A percentile compares a stretch with the other conserved stretches of the same genome.
phyloP scores from a whole-genome alignment of 2,113 vertebrate genomes.

The Petrocephalus zakoni region DNA sequence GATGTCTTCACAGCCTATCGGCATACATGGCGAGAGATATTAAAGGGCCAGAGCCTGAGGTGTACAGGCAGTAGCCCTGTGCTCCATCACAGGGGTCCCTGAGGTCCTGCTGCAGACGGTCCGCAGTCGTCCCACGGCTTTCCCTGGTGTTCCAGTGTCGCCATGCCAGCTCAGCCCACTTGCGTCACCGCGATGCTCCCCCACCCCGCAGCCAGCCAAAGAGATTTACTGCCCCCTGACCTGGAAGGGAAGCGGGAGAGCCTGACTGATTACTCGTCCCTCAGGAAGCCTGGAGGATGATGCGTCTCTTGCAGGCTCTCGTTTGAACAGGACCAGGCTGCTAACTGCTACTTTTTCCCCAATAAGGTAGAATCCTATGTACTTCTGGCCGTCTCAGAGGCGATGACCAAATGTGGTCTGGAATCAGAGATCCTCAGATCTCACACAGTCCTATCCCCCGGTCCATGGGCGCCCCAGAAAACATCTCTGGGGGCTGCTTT shows the following conservation, averaged over 20 bases:
- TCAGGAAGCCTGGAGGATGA: background rate
- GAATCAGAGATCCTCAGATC: background rate
- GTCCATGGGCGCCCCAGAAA: background rate
- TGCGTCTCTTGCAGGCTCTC: background rate
- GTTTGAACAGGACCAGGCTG: background rate
- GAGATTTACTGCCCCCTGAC: background rate
- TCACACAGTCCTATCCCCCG: background rate
- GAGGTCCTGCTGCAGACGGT: slow-evolving; percentile 47
- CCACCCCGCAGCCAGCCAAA: background rate
- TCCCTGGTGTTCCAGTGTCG: background rate
- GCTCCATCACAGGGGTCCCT: slow-evolving; percentile 28
- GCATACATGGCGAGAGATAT: background rate
- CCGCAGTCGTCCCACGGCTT: slow-evolving; percentile 37
- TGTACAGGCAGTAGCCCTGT: background rate
- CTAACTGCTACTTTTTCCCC: background rate
- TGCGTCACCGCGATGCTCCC: too few species aligned
- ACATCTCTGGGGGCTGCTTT: background rate
- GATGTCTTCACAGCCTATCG: background rate
- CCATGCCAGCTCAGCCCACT: background rate
- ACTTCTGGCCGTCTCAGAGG: background rate
- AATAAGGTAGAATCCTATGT: background rate
- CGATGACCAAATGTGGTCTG: background rate
- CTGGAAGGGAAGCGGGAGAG: background rate
- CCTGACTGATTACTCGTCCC: background rate
- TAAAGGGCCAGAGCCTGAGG: background rate